Evolutionary conservation across 2,797 vertebrate species (phyloP), one percentile per base, ranked within the genome.

Genomic region (Pterois miles): DNA sequence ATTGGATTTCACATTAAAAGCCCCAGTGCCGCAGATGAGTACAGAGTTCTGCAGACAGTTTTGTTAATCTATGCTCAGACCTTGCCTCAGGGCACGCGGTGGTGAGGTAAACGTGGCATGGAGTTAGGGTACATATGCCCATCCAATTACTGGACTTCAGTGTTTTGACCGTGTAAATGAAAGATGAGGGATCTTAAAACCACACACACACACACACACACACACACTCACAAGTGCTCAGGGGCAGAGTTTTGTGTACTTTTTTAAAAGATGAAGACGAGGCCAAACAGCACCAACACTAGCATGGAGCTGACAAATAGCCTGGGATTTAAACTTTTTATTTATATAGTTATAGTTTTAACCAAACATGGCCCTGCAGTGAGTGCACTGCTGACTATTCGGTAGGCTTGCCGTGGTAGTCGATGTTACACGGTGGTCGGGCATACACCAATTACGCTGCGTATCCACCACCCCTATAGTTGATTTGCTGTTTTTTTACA

Each of bases 1-100:
- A 93, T 93, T 91, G 92, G 84, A 92, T 92, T 93, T 91, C 87
- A 87, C 87, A 91, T 91, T 91, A 93, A 90, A 91, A 88, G 88
- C 82, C 81, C 60, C 66, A 54, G 80, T 63, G 50, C 82, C 8
- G 60, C 76, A 73, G 87, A 86, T 88, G 81, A 91, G 86, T 18
- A 62, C 77, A 33, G 85, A 82, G 87, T 82, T 83, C 78, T 86
- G 84, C 85, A 86, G 90, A 92, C 92, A 86, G 89, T 89, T 89
- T 87, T 87, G 84, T 75, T 89, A 87, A 90, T 92, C 92, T 84
- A 81, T 90, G 91, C 85, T 85, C 85, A 91, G 91, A 92, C 93
- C 92, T 93, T 88, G 93, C 93, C 90, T 82, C 85, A 79, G 87
- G 93, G 81, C 57, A 14, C 2, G 4, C 6, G 3, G 78, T 22